These are phyloP conservation scores for Dysdera silvatica DNA, from an alignment of 1,140 invertebrate species.

Conservation along the genomic window DNA sequence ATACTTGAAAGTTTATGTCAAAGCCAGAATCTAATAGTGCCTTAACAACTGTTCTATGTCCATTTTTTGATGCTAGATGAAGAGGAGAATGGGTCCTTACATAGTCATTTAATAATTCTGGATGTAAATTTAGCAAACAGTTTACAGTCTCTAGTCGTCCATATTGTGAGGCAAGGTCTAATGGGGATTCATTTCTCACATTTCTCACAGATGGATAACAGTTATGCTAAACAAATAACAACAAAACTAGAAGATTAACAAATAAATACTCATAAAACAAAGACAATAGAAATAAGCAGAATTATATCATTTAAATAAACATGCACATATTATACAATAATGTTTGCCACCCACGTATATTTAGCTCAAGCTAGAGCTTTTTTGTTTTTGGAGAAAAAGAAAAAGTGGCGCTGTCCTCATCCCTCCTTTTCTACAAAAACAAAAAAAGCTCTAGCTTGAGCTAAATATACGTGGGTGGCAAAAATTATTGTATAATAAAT, in stretches of 20 bases:
- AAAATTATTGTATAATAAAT: no score
- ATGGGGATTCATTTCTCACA: conserved; percentile 75
- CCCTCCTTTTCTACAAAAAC: no score
- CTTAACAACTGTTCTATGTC: conserved; percentile 80
- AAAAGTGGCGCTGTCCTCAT: no score
- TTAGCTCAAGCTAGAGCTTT: no score
- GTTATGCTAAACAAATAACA: conserved; percentile 53
- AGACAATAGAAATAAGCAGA: no score
- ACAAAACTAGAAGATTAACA: not conserved
- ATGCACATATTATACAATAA: no score
- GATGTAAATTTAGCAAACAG: conserved; percentile 55
- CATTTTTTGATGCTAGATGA: conserved; percentile 87
- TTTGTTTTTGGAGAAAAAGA: no score
- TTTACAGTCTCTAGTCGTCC: conserved; percentile 76
- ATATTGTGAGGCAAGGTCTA: conserved; percentile 85
- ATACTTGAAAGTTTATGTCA: conserved; percentile 62
- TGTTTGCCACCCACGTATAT: no score
- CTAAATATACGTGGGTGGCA: no score
- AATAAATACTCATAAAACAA: not conserved
- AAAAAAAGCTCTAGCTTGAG: no score
- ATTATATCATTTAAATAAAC: no score
- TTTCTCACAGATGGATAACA: conserved; percentile 87
- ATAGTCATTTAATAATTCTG: conserved; percentile 8
- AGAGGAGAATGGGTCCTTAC: conserved; percentile 65
- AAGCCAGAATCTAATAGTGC: conserved; percentile 74